Conservation (phyloP, 2,888 invertebrate genomes). For the Selenia dentaria region DNA sequence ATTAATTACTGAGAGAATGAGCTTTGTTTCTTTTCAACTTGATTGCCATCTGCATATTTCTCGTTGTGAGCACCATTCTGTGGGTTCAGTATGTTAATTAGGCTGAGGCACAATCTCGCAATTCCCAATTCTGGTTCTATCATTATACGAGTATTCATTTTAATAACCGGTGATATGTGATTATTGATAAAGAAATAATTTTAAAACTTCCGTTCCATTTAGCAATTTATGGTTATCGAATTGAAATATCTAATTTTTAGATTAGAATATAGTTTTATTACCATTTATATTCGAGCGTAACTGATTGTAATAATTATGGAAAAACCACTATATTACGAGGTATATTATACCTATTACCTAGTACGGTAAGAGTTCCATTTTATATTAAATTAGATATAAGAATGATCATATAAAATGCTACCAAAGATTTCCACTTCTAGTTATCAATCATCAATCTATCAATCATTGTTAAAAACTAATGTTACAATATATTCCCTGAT, state of each 20-base stretch:
- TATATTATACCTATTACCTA: too few species aligned
- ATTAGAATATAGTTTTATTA: background rate
- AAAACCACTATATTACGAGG: too few species aligned
- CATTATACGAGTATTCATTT: constrained; percentile 1
- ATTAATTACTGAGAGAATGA: constrained; percentile 74
- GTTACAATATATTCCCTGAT: too few species aligned
- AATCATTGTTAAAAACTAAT: too few species aligned
- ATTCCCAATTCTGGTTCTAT: constrained; percentile 3
- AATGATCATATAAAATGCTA: too few species aligned
- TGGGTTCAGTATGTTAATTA: constrained; percentile 32
- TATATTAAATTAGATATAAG: too few species aligned
- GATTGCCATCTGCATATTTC: constrained; percentile 55
- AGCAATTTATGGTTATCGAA: background rate
- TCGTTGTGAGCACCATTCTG: constrained; percentile 30
- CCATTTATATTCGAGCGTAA: background rate
- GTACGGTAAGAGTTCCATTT: too few species aligned
- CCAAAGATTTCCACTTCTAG: too few species aligned
- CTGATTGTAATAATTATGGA: background rate
- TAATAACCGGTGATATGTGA: constrained; percentile 1
- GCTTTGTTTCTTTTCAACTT: constrained; percentile 62
- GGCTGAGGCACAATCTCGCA: background rate
- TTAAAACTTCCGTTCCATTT: constrained; percentile 7
- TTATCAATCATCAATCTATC: too few species aligned
- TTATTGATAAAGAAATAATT: constrained; percentile 5
- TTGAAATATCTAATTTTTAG: constrained; percentile 3